phyloP scores from a whole-genome alignment of 2,888 invertebrate species.

The Drosophila phalerata region DNA sequence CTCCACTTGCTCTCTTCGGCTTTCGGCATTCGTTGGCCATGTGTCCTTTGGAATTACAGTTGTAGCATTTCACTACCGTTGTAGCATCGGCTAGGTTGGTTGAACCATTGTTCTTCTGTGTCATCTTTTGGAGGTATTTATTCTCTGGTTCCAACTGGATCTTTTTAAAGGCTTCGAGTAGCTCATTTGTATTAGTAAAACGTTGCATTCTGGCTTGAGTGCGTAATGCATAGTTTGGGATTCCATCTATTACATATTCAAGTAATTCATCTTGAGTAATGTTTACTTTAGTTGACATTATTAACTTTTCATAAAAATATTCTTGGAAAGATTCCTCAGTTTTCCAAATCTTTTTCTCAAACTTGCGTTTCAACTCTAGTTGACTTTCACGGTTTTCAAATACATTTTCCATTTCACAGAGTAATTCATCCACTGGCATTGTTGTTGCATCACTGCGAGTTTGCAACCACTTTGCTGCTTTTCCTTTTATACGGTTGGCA shows the following conservation, averaged over 20 bases:
- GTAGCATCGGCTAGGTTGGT: not conserved
- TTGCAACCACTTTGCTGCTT: not conserved
- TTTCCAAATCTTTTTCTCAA: constrained; percentile 1
- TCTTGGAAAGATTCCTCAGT: not conserved
- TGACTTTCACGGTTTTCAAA: not conserved
- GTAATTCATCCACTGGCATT: not conserved
- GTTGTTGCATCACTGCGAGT: not conserved
- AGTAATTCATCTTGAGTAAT: not conserved
- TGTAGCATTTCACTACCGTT: not conserved
- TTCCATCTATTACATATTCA: not conserved
- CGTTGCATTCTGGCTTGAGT: no score
- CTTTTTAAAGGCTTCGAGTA: no score
- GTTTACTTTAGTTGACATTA: not conserved
- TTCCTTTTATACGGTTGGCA: not conserved
- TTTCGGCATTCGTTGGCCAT: not conserved
- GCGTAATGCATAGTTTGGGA: not conserved
- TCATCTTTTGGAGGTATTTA: no score
- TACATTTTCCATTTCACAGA: not conserved
- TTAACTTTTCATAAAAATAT: not conserved
- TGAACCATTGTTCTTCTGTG: not conserved
- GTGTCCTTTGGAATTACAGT: not conserved
- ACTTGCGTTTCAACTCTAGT: not conserved
- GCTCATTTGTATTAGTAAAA: no score
- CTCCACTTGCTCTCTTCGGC: not conserved
- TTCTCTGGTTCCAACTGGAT: not conserved